Evolutionary conservation across 2,888 invertebrate species (phyloP).

Genomic region (Megamerina dolium): DNA sequence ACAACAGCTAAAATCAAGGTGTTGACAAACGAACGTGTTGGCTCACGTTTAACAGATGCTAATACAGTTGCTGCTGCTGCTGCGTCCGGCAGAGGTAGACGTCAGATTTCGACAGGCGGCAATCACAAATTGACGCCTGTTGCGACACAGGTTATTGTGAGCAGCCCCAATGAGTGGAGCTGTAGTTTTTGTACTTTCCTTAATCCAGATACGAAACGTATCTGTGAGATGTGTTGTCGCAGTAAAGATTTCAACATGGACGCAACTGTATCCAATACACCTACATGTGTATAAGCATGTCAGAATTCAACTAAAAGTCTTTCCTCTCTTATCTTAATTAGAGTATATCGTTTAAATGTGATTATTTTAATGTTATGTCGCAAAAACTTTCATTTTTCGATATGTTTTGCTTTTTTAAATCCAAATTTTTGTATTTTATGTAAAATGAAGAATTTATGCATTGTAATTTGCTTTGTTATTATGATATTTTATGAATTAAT

Average conservation of each 20-base stretch:
- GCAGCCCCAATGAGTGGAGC: conserved; percentile 53
- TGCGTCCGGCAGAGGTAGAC: not conserved
- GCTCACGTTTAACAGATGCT: not conserved
- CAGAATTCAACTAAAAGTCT: not conserved
- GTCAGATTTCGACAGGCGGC: not conserved
- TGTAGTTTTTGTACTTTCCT: conserved; percentile 64
- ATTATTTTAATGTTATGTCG: not conserved
- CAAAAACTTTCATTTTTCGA: not conserved
- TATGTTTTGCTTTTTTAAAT: too few species aligned
- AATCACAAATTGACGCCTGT: conserved; percentile 3
- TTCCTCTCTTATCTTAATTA: not conserved
- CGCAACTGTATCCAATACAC: conserved; percentile 34
- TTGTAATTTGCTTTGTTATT: too few species aligned
- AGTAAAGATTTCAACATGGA: conserved; percentile 48
- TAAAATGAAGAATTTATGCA: too few species aligned
- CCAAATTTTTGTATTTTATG: too few species aligned
- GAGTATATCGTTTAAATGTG: not conserved
- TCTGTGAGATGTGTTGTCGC: conserved; percentile 68
- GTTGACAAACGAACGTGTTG: not conserved
- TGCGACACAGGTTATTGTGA: conserved; percentile 36
- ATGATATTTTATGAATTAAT: too few species aligned
- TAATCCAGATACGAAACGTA: conserved; percentile 53
- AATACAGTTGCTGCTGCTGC: not conserved
- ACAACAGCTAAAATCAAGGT: not conserved
- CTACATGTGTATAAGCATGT: conserved; percentile 41